These are phyloP conservation scores for Phataginus tetradactyla DNA, from an alignment of 2,797 vertebrate genomes.

Conservation along the genomic window DNA sequence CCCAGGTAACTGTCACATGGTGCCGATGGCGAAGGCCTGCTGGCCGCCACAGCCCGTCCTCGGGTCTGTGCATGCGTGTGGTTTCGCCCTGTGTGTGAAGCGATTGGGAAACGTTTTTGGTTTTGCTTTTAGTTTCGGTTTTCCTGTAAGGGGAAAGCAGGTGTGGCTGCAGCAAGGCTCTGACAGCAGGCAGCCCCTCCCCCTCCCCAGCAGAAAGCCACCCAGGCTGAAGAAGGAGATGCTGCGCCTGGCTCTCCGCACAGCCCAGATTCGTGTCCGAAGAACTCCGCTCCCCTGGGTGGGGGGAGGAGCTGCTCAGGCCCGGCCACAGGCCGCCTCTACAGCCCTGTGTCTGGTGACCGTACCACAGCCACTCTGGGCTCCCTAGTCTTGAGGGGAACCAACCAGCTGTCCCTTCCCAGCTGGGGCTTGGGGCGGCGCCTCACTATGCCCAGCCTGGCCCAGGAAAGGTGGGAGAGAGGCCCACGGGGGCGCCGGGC, in stretches of 20 bases:
- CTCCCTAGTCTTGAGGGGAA: neutral
- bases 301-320: neutral
- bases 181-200: fast-evolving
- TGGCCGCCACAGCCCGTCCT: too few relatives aligned
- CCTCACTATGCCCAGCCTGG: neutral
- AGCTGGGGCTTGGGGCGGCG: neutral
- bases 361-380: neutral
- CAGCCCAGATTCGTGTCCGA: constrained; percentile 24
- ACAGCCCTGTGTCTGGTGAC: neutral
- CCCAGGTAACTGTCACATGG: fast-evolving
- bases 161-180: neutral
- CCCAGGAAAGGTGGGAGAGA: neutral
- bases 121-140: neutral
- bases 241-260: neutral
- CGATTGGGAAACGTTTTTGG: neutral
- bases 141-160: neutral
- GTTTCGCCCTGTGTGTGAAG: neutral
- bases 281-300: neutral
- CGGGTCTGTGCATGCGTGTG: fast-evolving
- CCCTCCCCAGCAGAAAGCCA: neutral
- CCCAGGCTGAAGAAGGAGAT: neutral
- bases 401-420: neutral
- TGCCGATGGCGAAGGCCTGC: neutral
- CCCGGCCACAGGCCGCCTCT: neutral
- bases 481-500: neutral